phyloP scores from a whole-genome alignment of 2,888 invertebrate species.

The Hyppa rectilinea region DNA sequence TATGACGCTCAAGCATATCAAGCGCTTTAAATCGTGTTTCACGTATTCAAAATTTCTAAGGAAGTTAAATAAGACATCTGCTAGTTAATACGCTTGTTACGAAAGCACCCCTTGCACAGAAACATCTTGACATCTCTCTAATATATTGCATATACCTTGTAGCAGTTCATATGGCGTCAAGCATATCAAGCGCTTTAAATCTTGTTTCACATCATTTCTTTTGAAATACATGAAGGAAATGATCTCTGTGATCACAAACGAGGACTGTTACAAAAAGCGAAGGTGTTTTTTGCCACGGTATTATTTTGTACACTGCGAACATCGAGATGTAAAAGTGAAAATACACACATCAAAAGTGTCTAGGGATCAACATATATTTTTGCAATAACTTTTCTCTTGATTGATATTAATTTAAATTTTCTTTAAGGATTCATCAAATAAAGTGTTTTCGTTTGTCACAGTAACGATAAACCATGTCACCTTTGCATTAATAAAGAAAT shows the following conservation, averaged over 20 bases:
- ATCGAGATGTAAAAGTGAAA: constrained; percentile 1
- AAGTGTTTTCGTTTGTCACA: no score
- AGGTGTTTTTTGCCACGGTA: constrained; percentile 4
- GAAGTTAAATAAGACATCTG: constrained; percentile 32
- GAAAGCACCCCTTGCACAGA: constrained; percentile 31
- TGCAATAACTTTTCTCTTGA: no score
- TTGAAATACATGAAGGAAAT: constrained; percentile 51
- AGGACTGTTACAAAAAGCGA: constrained; percentile 13
- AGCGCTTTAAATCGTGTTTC: constrained; percentile 47
- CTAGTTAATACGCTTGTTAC: constrained; percentile 29
- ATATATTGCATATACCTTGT: constrained; percentile 42
- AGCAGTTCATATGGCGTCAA: constrained; percentile 37
- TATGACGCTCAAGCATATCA: constrained; percentile 43
- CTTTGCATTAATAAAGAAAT: no score
- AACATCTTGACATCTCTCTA: constrained; percentile 38
- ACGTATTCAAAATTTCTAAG: constrained; percentile 37
- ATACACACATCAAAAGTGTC: no score
- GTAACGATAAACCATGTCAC: no score
- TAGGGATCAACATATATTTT: no score
- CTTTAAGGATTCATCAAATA: no score
- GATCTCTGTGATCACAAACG: constrained; percentile 38
- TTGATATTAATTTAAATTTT: no score
- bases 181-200: constrained; percentile 49
- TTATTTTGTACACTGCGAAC: constrained; percentile 17
- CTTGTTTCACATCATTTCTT: constrained; percentile 39